Base-by-base conservation (phyloP, 2,888 invertebrate species). In the Linnaemya tessellans region DNA sequence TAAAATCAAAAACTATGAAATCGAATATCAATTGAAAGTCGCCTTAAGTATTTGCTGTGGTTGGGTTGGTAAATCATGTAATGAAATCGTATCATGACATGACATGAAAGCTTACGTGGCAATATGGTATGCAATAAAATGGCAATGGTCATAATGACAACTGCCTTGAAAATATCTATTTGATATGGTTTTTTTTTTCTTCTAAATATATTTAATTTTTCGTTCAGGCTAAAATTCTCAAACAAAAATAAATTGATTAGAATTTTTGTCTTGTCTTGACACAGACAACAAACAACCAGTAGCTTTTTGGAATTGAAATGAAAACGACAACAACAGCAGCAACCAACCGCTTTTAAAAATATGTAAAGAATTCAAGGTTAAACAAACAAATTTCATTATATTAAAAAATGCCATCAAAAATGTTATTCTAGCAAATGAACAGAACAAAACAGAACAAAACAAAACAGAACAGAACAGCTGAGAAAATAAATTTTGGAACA, bases 141-240 rank as follows among this genome's bases (percentile, higher is more conserved):
- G 54, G 54, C 46, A 38, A n/a, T 82, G 70, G 41, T 70, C 64
- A 77, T 68, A 79, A 74, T 79, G 78, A 79, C 74, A 81, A 74
- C 78, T 65, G 74, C 85, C 85, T 85, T 82, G 85, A 79, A 79
- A 74, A 74, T 79, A 77, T 73, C 82, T 74, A 79, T 73, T 20
- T 60, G 41, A 80, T 15, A 41, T 74, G 35, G 9, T 38, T 41
- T 11, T 41, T 41, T 38, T 4, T 70, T 58, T 51, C 30, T 38
- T 18, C n/a, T 5, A 30, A 13, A 35, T 60, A 49, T 20, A 7
- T 15, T 64, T 49, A 18, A 10, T 41, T 68, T 41, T 49, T 56
- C 46, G 35, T 49, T 49, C 25, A 18, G 35, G 5, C 56, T 73
- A 46, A 51, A 65, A 58, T 11, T 58, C 13, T 38, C 1, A 41